Conservation (phyloP, 2,888 invertebrate genomes). For the Ommatoiulus sabulosus region DNA sequence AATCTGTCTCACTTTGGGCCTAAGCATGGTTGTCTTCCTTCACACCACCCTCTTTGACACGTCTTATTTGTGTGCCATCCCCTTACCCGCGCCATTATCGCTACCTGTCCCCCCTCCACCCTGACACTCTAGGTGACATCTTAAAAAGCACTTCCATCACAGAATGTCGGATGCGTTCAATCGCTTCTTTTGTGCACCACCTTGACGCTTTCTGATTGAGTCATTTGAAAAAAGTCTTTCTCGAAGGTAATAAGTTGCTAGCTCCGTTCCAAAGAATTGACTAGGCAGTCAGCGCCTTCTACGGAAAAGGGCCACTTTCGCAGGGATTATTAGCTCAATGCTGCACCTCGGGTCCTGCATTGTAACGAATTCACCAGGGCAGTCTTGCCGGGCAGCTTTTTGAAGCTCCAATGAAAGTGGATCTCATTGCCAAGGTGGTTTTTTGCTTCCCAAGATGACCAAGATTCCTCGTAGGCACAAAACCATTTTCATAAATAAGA, state of each 20-base stretch:
- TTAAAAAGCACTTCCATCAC: slow-evolving; percentile 22
- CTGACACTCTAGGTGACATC: slow-evolving; percentile 50
- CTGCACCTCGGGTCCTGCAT: slow-evolving; percentile 31
- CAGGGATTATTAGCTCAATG: slow-evolving; percentile 33
- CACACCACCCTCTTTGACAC: slow-evolving; percentile 47
- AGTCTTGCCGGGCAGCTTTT: slow-evolving; percentile 32
- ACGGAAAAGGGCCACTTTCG: not conserved
- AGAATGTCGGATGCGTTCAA: slow-evolving; percentile 45
- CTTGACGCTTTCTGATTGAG: slow-evolving; percentile 53
- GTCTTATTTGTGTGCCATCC: slow-evolving; percentile 50
- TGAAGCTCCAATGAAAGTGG: not conserved
- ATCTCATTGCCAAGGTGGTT: not conserved
- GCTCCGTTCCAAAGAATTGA: slow-evolving; percentile 17
- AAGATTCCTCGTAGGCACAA: not conserved
- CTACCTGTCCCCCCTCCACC: not conserved
- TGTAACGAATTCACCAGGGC: not conserved
- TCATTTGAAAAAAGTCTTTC: slow-evolving; percentile 49
- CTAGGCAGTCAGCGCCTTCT: slow-evolving; percentile 40
- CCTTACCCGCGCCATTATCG: slow-evolving; percentile 22
- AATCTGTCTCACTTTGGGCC: slow-evolving; percentile 42
- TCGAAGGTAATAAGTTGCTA: slow-evolving; percentile 35
- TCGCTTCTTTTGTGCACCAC: slow-evolving; percentile 18
- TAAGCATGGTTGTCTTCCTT: slow-evolving; percentile 51
- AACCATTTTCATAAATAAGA: too few species aligned
- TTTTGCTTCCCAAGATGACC: not conserved